These are phyloP conservation scores for Miichthys miiuy DNA, from an alignment of 2,797 vertebrate species.

Conservation along the genomic window DNA sequence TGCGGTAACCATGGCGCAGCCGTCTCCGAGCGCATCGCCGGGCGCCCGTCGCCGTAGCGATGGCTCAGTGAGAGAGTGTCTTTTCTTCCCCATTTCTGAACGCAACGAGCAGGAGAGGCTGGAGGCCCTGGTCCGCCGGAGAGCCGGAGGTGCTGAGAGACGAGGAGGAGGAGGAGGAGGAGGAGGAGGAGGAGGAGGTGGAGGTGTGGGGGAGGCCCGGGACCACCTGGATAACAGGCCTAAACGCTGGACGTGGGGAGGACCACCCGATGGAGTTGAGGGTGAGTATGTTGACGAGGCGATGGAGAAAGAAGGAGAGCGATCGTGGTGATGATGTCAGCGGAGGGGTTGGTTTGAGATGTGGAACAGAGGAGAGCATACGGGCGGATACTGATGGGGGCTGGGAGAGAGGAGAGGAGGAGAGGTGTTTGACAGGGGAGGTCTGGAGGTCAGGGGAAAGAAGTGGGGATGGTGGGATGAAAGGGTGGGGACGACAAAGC, in stretches of 20 bases:
- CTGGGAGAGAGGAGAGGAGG: conserved; percentile 29
- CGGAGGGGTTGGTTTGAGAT: conserved; percentile 25
- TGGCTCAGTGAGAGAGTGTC: conserved; percentile 86
- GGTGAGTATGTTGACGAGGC: conserved; percentile 76
- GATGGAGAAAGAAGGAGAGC: conserved; percentile 7
- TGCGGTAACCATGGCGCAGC: conserved; percentile 86
- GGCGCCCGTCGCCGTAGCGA: conserved; percentile 83
- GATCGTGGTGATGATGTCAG: conserved; percentile 43
- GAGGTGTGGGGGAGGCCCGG: conserved; percentile 47
- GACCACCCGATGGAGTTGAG: conserved; percentile 83
- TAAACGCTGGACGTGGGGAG: conserved; percentile 95
- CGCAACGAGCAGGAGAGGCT: conserved; percentile 93
- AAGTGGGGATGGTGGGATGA: conserved; percentile 52
- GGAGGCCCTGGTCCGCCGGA: conserved; percentile 93
- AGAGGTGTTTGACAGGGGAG: conserved; percentile 36
- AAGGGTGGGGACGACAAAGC: conserved; percentile 55
- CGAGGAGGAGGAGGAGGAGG: conserved; percentile 53
- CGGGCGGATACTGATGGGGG: conserved; percentile 36
- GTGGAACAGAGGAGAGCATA: neutral
- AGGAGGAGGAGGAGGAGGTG: conserved; percentile 6
- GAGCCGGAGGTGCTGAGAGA: conserved; percentile 85
- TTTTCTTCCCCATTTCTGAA: conserved; percentile 87
- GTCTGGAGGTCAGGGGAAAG: conserved; percentile 59
- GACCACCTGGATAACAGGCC: conserved; percentile 90
- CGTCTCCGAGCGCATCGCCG: conserved; percentile 76